Evolutionary conservation across 2,797 vertebrate species (phyloP), one percentile per base, ranked within the genome.

Genomic region (Crenuchus spilurus): DNA sequence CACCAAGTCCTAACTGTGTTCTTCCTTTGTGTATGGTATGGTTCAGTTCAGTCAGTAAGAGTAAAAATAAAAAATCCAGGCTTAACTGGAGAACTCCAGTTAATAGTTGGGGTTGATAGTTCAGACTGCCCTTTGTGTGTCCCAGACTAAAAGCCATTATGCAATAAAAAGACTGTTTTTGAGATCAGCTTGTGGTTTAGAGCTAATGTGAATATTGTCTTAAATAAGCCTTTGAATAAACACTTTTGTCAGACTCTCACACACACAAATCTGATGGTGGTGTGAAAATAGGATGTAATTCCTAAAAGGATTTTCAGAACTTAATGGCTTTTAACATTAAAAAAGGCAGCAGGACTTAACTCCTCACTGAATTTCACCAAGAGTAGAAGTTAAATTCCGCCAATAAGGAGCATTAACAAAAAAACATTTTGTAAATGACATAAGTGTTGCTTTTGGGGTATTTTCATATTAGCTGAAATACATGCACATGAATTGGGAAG

Each of bases 391-490:
- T n/a, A 13, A 49, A 14, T 6, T 26, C 57, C n/a, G 63, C 51
- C 70, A 66, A 22, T 31, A 26, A 75, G 58, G 54, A 64, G 22
- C 74, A 60, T 68, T 58, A 74, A 71, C 68, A 62, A 75, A 37
- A 68, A 68, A 70, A 74, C 64, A 77, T 74, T 76, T 76, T 22
- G 26, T 62, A 76, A 76, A 83, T 76, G 61, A 80, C 78, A 77
- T 65, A 77, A 77, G 71, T 82, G 63, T 82, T 80, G 61, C 75
- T 61, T n/a, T 52, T 18, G 24, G 65, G 70, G 70, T 66, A 51
- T 76, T 82, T 79, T 49, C 73, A 79, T 54, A 62, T 73, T 52
- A 74, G 51, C 41, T 48, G 28, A 62, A 77, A 65, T 61, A 30
- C 72, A 48, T 48, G 41, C 54, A 74, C 49, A 74, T 60, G 33